Base-by-base conservation (phyloP, 2,888 invertebrate species). In the Callyntrura sp. region DNA sequence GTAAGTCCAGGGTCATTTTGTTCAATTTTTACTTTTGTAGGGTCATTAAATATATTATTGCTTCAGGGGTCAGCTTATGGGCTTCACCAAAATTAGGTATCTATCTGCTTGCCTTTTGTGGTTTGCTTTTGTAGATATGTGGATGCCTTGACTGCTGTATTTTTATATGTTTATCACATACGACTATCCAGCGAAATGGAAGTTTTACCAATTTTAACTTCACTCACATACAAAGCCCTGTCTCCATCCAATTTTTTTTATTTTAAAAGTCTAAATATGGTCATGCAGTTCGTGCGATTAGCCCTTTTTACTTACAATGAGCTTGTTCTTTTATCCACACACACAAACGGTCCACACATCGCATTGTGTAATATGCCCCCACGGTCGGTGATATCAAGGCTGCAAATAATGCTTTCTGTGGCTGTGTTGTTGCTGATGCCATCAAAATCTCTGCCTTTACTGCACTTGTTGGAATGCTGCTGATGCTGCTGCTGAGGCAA, bases 1-100 rank as follows among this genome's bases (percentile, higher is more conserved):
- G 93, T 93, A 87, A 90, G 86, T 28, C 12, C 14, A n/a, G 12
- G 12, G 17, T 68, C 17, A 43, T 43, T 43, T 51, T 51, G 23
- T 14, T 6, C 25, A 12, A 62, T 62, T 62, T 12, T 62, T 23
- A n/a, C 14, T 14, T 57, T 57, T 57, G 57, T 17, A 57, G 70
- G 8, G 11, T 0, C n/a, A 60, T 8, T 20, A 35, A 35, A 35
- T 17, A 8, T 6, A 57, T 60, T 12, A n/a, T 55, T 78, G 78
- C 78, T 78, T 51, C 25, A 55, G 55, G 55, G 48, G n/a, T 45
- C 11, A 28, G 25, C n/a, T 28, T 35, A 14, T 2, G 51, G 5
- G 3, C 14, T n/a, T 11, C 51, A 51, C 2, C 11, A 51, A 51
- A 51, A 51, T 14, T 51, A 51, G 51, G 51, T 51, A 51, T 51